Percentiles rank a stretch among this genome's conserved stretches.
Conservation (phyloP, 2,113 vertebrate species). For the Xiphophorus hellerii region DNA sequence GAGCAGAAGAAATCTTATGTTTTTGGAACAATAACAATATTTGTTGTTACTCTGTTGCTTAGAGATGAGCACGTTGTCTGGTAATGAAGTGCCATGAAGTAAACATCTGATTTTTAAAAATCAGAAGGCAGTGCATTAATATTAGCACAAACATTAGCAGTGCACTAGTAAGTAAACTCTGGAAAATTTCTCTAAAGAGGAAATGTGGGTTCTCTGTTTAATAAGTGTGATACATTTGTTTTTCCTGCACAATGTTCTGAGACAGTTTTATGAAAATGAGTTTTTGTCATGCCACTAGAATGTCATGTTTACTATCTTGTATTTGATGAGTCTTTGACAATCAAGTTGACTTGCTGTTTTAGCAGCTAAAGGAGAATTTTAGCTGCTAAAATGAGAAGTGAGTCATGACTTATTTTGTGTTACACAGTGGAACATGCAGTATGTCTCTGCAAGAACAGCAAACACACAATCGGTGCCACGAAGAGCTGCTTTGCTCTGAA, state of each 20-base stretch:
- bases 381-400: background rate
- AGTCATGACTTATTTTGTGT: constrained; percentile 15
- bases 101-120: too few species aligned
- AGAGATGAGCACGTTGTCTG: too few species aligned
- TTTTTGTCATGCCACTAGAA: background rate
- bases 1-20: too few species aligned
- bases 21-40: too few species aligned
- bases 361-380: constrained; percentile 5
- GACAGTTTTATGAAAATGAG: background rate
- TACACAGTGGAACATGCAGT: constrained; percentile 30
- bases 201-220: background rate
- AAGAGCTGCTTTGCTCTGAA: constrained; percentile 14
- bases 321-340: background rate
- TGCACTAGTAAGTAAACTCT: too few species aligned
- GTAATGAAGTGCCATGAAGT: too few species aligned
- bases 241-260: background rate
- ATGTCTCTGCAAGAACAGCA: constrained; percentile 9
- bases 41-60: too few species aligned
- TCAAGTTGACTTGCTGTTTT: constrained; percentile 19
- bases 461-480: constrained; percentile 25
- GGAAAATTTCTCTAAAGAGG: background rate
- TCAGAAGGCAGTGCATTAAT: too few species aligned
- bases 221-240: background rate
- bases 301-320: background rate
- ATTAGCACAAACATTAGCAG: too few species aligned